A percentile compares a stretch with the other conserved stretches of the same genome.
These are phyloP conservation scores for Threskiornis aethiopicus DNA, from an alignment of 2,797 vertebrate species.

Conservation along the genomic window DNA sequence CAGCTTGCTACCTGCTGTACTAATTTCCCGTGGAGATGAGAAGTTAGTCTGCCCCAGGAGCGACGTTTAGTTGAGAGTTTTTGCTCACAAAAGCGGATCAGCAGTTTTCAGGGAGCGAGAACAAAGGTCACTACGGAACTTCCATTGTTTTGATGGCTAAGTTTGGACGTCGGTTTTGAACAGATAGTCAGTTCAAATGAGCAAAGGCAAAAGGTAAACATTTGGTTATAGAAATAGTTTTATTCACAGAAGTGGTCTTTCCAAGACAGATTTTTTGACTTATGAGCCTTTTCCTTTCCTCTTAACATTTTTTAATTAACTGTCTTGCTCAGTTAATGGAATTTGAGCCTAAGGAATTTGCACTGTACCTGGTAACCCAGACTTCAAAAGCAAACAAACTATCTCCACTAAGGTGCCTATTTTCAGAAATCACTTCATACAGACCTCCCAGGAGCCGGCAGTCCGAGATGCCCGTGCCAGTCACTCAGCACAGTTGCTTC, in stretches of 20 bases:
- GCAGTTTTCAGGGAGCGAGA: not conserved
- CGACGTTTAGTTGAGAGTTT: not conserved
- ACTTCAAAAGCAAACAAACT: not conserved
- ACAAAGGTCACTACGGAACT: not conserved
- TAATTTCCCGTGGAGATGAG: not conserved
- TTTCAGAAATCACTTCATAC: not conserved
- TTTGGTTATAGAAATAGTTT: not conserved
- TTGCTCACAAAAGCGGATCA: not conserved
- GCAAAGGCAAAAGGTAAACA: not conserved
- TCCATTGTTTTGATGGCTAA: fast-evolving
- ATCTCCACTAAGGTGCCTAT: not conserved
- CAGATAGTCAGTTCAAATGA: not conserved
- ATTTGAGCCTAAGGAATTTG: not conserved
- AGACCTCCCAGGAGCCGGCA: not conserved
- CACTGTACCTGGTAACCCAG: not conserved
- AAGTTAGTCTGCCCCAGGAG: not conserved
- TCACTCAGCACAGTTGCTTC: not conserved
- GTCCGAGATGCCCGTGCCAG: not conserved
- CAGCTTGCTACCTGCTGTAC: not conserved
- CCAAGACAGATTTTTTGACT: not conserved
- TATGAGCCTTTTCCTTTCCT: not conserved
- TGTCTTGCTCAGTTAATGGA: not conserved
- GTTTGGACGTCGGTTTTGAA: not conserved
- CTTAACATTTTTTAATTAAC: not conserved
- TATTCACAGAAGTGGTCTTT: not conserved